Conservation (phyloP, 2,888 invertebrate species). For the Ichneumoninae sp. region DNA sequence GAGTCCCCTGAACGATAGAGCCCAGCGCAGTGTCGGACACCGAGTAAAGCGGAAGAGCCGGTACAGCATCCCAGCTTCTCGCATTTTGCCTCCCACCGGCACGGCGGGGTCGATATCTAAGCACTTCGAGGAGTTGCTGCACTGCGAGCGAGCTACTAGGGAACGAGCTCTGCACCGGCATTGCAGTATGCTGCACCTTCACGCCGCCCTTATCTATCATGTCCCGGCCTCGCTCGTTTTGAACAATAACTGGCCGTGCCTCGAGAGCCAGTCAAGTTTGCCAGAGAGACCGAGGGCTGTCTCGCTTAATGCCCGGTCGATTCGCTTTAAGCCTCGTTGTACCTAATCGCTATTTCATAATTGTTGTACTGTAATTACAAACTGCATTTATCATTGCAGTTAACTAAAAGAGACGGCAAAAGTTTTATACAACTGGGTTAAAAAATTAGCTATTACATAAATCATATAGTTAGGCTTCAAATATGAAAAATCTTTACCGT, state of each 20-base stretch:
- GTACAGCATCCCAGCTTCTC: slow-evolving; percentile 1
- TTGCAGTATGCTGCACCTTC: slow-evolving; percentile 62
- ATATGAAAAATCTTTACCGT: no score
- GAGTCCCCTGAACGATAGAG: slow-evolving; percentile 6
- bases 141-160: slow-evolving; percentile 16
- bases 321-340: neutral
- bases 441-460: no score
- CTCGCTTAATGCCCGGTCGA: slow-evolving; percentile 5
- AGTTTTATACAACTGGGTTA: neutral
- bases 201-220: slow-evolving; percentile 75
- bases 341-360: neutral
- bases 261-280: slow-evolving; percentile 44
- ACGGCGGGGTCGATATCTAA: slow-evolving; percentile 60
- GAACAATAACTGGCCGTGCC: slow-evolving; percentile 72
- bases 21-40: slow-evolving; percentile 10
- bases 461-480: no score
- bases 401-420: neutral
- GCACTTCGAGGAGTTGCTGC: slow-evolving; percentile 64
- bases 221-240: slow-evolving; percentile 70
- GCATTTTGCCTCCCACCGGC: slow-evolving; percentile 43
- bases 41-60: slow-evolving; percentile 10
- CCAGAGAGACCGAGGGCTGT: slow-evolving; percentile 6
- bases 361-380: neutral
- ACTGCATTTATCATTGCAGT: neutral
- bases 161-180: slow-evolving; percentile 53